Conservation (phyloP, 2,113 vertebrate genomes). For the Nothoprocta perdicaria region DNA sequence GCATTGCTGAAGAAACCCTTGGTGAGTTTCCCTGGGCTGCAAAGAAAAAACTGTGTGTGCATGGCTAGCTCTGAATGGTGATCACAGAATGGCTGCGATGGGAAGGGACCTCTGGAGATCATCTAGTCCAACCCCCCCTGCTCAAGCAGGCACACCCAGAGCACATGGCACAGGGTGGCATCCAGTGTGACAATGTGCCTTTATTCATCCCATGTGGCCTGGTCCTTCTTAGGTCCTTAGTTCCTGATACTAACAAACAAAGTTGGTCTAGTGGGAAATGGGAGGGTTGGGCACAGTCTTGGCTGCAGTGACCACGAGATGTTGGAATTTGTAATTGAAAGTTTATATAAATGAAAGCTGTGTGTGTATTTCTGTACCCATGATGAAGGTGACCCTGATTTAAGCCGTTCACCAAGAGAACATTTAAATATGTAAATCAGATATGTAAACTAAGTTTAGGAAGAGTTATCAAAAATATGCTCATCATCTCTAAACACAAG, state of each 20-base stretch:
- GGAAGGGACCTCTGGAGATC: no score
- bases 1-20: background rate
- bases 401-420: background rate
- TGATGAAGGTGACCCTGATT: constrained; percentile 36
- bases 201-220: no score
- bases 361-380: background rate
- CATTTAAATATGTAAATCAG: constrained; percentile 43
- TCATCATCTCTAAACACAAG: constrained; percentile 46
- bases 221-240: no score
- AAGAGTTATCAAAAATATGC: constrained; percentile 40
- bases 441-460: constrained; percentile 27
- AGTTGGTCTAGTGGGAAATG: no score
- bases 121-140: no score
- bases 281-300: no score
- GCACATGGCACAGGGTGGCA: no score
- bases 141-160: no score
- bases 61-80: background rate
- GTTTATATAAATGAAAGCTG: constrained; percentile 14
- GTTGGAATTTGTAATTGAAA: background rate
- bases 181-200: no score
- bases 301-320: no score
- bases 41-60: background rate
- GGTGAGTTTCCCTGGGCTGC: background rate
- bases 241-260: no score
- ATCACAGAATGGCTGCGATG: background rate